Evolutionary conservation across 2,888 invertebrate genomes (phyloP).

Genomic region (Drosophila anomalata): DNA sequence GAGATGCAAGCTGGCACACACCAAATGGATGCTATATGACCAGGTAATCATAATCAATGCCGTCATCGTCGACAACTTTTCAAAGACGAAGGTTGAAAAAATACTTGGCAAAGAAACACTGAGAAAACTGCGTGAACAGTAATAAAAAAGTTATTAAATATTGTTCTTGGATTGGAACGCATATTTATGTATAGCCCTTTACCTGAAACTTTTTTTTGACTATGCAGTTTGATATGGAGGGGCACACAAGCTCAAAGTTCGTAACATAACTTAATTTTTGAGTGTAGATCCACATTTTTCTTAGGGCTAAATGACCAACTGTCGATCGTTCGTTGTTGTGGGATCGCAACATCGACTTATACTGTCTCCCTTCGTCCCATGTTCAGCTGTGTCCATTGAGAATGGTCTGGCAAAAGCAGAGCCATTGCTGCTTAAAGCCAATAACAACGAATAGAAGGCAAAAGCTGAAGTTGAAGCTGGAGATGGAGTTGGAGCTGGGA

Average conservation of each 20-base stretch:
- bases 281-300: conserved; percentile 16
- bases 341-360: conserved; percentile 19
- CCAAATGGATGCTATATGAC: neutral
- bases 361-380: neutral
- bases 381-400: conserved; percentile 54
- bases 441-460: conserved; percentile 8
- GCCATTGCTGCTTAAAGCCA: conserved; percentile 9
- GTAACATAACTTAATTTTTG: neutral
- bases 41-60: conserved; percentile 70
- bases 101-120: conserved; percentile 9
- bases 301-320: conserved; percentile 46
- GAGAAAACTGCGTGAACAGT: neutral
- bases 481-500: conserved; percentile 55
- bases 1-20: conserved; percentile 45
- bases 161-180: no score
- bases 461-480: conserved; percentile 3
- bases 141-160: no score
- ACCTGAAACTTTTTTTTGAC: no score
- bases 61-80: conserved; percentile 59
- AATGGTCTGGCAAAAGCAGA: conserved; percentile 55
- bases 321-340: conserved; percentile 43
- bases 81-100: conserved; percentile 38
- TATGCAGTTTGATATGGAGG: no score
- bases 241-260: no score
- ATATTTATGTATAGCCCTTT: no score